Evolutionary conservation across 2,113 vertebrate genomes (phyloP), one percentile per base, ranked within the genome.

Genomic region (Calidris pugnax): DNA sequence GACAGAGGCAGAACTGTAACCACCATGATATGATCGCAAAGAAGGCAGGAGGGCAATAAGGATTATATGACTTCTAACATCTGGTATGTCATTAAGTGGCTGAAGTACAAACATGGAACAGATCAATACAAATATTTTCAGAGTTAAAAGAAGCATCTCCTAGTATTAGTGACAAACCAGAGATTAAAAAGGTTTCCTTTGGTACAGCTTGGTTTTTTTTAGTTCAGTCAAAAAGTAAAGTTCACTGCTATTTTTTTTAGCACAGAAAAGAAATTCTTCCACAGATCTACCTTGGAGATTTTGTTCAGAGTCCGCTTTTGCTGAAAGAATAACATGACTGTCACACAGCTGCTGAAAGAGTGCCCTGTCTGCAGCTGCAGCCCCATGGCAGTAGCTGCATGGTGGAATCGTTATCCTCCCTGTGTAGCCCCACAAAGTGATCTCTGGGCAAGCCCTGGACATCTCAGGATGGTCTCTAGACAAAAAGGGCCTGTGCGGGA

Each of bases 401-500:
- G 22, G 22, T 11, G 62, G 73, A 6, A 35, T 66, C 55, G 0
- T 14, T 6, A 27, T n/a, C 74, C 93, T 66, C 43, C 71, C 57
- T 4, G 14, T 19, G 17, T 5, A 5, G n/a, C 78, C 55, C 55
- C 18, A 50, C 74, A 26, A 41, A 59, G 60, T 9, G 1, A 20
- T 32, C 33, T 30, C 66, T 24, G 59, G 51, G 51, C 90, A 32
- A 80, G 64, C 59, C 64, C 51, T 24, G 83, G 48, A n/a, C 4
- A 22, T 17, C 89, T 55, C 2, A 2, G 66, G 63, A 82, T 2
- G 2, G 39, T 32, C 85, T 56, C 63, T 9, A 87, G 64, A 97
- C 97, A 98, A 95, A 93, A 78, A 59, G 51, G 45, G 90, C 53
- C 95, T 97, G 93, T 97, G 89, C 56, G 10, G 68, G 60, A 95